Base-by-base conservation (phyloP, 2,888 invertebrate genomes). In the Eupithecia dodoneata region DNA sequence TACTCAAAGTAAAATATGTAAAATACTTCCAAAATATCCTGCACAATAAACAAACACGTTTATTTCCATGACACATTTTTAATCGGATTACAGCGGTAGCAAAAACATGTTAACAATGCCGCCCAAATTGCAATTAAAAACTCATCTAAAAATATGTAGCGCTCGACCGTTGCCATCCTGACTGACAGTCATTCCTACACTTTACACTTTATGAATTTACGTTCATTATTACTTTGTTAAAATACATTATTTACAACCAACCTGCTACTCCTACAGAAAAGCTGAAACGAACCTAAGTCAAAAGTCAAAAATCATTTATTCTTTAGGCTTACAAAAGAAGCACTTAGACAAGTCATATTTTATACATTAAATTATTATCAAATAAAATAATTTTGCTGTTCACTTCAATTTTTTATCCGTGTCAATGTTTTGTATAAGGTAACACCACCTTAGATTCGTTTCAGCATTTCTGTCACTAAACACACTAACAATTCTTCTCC, bases 71-170 rank as follows among this genome's bases (percentile, higher is more conserved):
- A 18, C 67, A 69, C 44, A 69, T 44, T 69, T 69, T 69, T 74
- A 74, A 78, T 73, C 66, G 44, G 74, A 74, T 78, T 71, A 71
- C 67, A 70, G 47, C 70, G 18, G 18, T 18, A 49, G 45, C 70
- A 70, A 18, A 69, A 70, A 70, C 41, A 74, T 7, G 42, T 30
- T 41, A 69, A 74, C 76, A 76, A 72, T 74, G 65, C 65, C 66
- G 10, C 41, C 73, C 47, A 74, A 77, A 79, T 77, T 77, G 76
- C 74, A 75, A 79, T 75, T 75, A 75, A 74, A 76, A 74, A 78
- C 70, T 42, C 52, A 76, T 78, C 76, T 67, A 44, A 69, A 67
- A 69, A 44, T 42, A 45, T 69, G n/a, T 66, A 45, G n/a, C 67
- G 67, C n/a, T n/a, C n/a, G 2, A 59, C 1, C n/a, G n/a, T 63